Evolutionary conservation across 2,113 vertebrate species (phyloP).

Genomic region (Gallinago media): DNA sequence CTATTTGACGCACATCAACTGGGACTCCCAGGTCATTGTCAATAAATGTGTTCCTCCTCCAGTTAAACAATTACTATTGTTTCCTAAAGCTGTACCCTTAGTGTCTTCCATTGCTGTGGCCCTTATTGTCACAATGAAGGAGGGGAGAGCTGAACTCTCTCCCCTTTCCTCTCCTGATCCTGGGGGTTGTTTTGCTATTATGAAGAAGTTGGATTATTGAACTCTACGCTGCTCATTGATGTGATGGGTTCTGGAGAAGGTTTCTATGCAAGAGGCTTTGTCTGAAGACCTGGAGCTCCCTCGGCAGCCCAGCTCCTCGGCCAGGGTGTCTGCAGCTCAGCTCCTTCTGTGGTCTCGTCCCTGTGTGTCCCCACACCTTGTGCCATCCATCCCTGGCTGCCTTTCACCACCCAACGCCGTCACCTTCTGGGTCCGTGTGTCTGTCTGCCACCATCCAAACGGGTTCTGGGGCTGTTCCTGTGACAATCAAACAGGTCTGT

Average conservation of each 20-base stretch:
- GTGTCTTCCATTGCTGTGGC: too few relatives aligned
- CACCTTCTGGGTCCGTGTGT: fast-evolving
- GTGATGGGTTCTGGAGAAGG: not conserved
- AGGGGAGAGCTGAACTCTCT: not conserved
- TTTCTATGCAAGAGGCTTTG: not conserved
- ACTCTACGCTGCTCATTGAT: not conserved
- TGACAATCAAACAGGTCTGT: not conserved
- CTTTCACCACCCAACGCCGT: fast-evolving
- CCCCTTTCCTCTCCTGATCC: not conserved
- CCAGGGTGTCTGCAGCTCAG: not conserved
- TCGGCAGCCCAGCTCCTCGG: not conserved
- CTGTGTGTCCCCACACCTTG: fast-evolving
- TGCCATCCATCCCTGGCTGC: not conserved
- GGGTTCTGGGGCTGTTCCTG: not conserved
- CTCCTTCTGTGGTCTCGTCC: fast-evolving
- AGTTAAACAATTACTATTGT: too few relatives aligned
- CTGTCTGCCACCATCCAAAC: not conserved
- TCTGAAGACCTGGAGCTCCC: not conserved
- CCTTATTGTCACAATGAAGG: not conserved
- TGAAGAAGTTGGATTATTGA: not conserved
- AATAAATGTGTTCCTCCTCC: too few relatives aligned
- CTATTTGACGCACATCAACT: too few relatives aligned
- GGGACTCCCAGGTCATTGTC: too few relatives aligned
- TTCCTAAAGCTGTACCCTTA: too few relatives aligned
- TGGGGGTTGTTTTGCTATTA: not conserved